These are phyloP conservation scores for Heliothis subflexa DNA, from an alignment of 1,140 invertebrate genomes.

Conservation along the genomic window DNA sequence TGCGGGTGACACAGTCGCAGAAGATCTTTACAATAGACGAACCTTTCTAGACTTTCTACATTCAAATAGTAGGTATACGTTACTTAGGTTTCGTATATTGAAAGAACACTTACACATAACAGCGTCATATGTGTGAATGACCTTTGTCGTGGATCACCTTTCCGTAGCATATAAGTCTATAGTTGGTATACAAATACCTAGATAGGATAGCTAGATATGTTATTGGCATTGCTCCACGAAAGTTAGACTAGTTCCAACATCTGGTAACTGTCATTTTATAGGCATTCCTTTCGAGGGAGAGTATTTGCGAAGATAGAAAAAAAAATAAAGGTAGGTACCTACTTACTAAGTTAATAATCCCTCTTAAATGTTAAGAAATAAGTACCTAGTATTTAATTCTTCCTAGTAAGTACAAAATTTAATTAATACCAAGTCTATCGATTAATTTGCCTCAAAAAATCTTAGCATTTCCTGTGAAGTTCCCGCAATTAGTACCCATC, in stretches of 20 bases:
- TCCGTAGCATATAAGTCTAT: neutral
- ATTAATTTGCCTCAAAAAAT: slow-evolving; percentile 6
- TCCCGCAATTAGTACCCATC: slow-evolving; percentile 6
- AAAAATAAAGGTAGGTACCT: too few species aligned
- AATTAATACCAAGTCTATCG: too few species aligned
- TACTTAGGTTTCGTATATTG: neutral
- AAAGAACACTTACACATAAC: neutral
- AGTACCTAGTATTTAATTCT: too few species aligned
- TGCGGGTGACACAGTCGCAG: too few species aligned
- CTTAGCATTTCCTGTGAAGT: slow-evolving; percentile 1
- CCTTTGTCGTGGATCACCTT: slow-evolving; percentile 8
- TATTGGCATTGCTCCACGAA: slow-evolving; percentile 38
- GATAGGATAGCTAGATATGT: slow-evolving; percentile 17
- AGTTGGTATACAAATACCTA: neutral
- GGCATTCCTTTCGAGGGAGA: neutral
- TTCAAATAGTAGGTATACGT: neutral
- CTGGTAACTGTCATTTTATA: slow-evolving; percentile 18
- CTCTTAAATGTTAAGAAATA: too few species aligned
- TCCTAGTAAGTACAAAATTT: too few species aligned
- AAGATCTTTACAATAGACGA: too few species aligned
- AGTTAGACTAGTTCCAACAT: slow-evolving; percentile 6
- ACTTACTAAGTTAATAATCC: too few species aligned
- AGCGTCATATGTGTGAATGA: slow-evolving; percentile 11
- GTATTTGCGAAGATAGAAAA: too few species aligned
- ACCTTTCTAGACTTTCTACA: neutral